Conservation (phyloP, 2,888 invertebrate genomes). For the Bombylius discolor region DNA sequence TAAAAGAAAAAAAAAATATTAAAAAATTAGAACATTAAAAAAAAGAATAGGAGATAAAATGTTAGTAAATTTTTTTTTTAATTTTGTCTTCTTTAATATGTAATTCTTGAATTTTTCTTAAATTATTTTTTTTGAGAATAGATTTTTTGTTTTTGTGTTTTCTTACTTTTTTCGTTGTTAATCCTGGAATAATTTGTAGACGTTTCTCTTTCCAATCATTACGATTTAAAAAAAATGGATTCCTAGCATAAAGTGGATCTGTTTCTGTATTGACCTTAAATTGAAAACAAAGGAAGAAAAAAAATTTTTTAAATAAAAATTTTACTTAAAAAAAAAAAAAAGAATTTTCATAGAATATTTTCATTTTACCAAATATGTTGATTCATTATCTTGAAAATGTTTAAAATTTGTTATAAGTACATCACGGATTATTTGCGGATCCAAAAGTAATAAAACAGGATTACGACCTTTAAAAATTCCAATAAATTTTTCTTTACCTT, state of each 20-base stretch:
- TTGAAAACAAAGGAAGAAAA: no score
- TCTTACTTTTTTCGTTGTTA: conserved; percentile 38
- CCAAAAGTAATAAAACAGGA: conserved; percentile 23
- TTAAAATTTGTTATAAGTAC: conserved; percentile 28
- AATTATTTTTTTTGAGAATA: no score
- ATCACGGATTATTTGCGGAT: conserved; percentile 25
- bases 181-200: conserved; percentile 38
- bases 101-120: neutral
- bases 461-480: conserved; percentile 23
- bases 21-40: no score
- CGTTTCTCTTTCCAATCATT: conserved; percentile 39
- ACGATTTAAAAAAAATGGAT: conserved; percentile 38
- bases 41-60: no score
- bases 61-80: neutral
- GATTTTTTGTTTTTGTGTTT: no score
- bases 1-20: neutral
- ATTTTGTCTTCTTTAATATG: neutral
- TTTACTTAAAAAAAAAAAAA: no score
- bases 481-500: conserved; percentile 16
- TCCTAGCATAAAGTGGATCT: conserved; percentile 38
- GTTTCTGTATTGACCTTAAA: conserved; percentile 28
- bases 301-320: no score
- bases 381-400: conserved; percentile 16
- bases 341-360: no score
- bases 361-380: no score